These are phyloP conservation scores for Rhingia rostrata DNA, from an alignment of 2,888 invertebrate species.

Conservation along the genomic window DNA sequence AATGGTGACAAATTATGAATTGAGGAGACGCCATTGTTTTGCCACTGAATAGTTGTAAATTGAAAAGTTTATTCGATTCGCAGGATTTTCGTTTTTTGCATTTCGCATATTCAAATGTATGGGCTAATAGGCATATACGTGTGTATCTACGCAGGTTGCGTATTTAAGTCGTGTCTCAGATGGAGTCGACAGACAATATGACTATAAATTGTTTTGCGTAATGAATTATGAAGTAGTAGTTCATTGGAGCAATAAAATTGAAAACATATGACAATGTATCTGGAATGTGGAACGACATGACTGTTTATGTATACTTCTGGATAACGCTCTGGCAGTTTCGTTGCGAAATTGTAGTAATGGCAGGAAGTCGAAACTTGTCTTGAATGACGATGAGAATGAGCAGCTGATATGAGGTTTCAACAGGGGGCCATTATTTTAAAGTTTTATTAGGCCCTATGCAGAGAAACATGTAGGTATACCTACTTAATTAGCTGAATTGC, in stretches of 20 bases:
- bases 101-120: neutral
- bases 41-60: conserved; percentile 70
- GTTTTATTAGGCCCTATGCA: too few relatives aligned
- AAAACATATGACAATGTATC: neutral
- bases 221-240: conserved; percentile 7
- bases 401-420: too few relatives aligned
- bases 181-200: conserved; percentile 2
- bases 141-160: neutral
- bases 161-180: conserved; percentile 12
- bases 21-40: conserved; percentile 71
- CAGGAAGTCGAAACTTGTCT: too few relatives aligned
- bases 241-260: conserved; percentile 18
- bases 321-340: too few relatives aligned
- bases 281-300: neutral
- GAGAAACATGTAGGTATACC: too few relatives aligned
- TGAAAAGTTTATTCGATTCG: conserved; percentile 74
- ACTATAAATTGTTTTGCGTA: neutral
- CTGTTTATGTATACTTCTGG: too few relatives aligned
- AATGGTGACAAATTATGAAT: conserved; percentile 75
- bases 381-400: too few relatives aligned
- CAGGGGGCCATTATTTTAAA: too few relatives aligned
- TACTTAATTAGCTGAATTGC: too few relatives aligned
- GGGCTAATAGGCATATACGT: neutral
- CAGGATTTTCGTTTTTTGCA: conserved; percentile 30
- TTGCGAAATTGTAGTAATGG: too few relatives aligned